phyloP scores from a whole-genome alignment of 2,113 vertebrate species.

The Pogona vitticeps region DNA sequence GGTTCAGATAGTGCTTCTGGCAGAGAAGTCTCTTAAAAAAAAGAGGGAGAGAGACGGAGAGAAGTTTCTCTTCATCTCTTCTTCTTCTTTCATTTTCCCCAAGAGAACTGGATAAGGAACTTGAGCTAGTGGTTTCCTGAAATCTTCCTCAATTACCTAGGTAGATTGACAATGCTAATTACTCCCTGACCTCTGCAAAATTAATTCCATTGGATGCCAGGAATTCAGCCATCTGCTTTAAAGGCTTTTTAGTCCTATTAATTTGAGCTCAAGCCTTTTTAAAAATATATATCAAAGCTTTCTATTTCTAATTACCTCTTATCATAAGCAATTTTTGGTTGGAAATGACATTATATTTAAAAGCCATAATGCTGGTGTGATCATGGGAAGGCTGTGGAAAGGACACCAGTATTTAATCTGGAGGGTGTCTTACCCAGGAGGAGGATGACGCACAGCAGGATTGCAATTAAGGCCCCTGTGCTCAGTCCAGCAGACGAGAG shows the following conservation, averaged over 20 bases:
- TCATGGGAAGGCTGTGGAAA: not conserved
- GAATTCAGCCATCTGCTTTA: conserved; percentile 30
- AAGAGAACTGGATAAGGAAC: conserved; percentile 32
- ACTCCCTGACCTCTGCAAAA: conserved; percentile 39
- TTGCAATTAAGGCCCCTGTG: conserved; percentile 95
- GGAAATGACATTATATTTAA: not conserved
- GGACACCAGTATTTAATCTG: accelerated
- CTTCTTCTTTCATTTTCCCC: conserved; percentile 19
- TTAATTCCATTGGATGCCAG: conserved; percentile 5
- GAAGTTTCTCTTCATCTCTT: conserved; percentile 23
- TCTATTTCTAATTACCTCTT: conserved; percentile 32
- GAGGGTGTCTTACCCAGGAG: conserved; percentile 86
- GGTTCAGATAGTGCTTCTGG: conserved; percentile 42
- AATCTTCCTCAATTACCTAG: conserved; percentile 42
- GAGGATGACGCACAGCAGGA: conserved; percentile 95
- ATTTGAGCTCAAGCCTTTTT: conserved; percentile 53
- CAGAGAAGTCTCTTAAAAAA: conserved; percentile 39
- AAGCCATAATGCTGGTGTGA: conserved; percentile 3
- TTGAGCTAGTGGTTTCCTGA: conserved; percentile 44
- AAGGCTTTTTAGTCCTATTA: conserved; percentile 23
- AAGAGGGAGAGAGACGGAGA: not conserved
- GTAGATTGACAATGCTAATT: conserved; percentile 32
- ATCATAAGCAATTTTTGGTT: conserved; percentile 23
- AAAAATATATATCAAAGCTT: conserved; percentile 28
- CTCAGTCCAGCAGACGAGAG: conserved; percentile 93